phyloP scores from a whole-genome alignment of 2,113 vertebrate species.

The Balaenoptera acutorostrata region DNA sequence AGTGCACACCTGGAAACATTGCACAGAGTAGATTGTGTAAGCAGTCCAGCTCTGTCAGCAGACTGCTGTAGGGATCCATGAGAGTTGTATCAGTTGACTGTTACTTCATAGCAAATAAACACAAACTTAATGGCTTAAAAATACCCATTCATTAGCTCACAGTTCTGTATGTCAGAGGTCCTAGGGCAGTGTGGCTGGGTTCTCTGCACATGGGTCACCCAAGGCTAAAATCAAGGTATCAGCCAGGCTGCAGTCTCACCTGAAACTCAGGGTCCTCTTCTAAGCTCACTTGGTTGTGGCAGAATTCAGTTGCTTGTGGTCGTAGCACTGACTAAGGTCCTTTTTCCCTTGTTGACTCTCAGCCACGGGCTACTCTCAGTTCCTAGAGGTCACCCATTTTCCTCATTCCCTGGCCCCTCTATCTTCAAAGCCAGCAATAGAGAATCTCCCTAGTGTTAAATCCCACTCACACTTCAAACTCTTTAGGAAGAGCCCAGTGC shows the following conservation, averaged over 20 bases:
- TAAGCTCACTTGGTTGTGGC: not conserved
- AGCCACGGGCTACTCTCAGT: not conserved
- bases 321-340: not conserved
- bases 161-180: not conserved
- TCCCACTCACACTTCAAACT: not conserved
- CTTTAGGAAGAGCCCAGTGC: not conserved
- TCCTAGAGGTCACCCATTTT: not conserved
- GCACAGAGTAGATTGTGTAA: too few relatives aligned
- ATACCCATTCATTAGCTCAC: not conserved
- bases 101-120: not conserved
- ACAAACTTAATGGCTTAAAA: not conserved
- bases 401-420: not conserved
- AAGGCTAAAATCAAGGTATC: not conserved
- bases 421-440: not conserved
- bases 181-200: not conserved
- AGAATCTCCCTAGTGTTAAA: not conserved
- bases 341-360: not conserved
- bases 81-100: not conserved
- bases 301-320: not conserved
- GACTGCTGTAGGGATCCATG: fast-evolving
- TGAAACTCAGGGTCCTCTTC: not conserved
- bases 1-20: not conserved
- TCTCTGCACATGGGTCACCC: not conserved
- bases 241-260: not conserved
- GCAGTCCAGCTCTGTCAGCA: not conserved